Evolutionary conservation across 2,113 vertebrate species (phyloP), one percentile per base, ranked within the genome.

Genomic region (Alces alces): DNA sequence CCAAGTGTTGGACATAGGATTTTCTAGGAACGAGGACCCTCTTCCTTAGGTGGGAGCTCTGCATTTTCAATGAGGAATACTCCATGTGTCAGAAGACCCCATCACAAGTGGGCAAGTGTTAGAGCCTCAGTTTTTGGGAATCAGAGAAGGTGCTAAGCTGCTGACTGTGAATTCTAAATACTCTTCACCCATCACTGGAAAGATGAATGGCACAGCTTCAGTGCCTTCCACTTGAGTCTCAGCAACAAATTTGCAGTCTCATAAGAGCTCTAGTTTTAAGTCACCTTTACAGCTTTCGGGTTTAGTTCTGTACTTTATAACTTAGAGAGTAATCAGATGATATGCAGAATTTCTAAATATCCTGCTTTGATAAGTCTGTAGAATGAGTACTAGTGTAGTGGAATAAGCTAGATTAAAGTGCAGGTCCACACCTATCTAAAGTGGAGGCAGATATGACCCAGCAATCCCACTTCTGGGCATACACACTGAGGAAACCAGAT

Each of bases 231-330:
- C 92, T 55, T 3, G 0, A 86, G 73, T 16, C 89, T 96, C 83
- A 61, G 96, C 95, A 94, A 91, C 84, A 85, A 66, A 83, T 91
- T 80, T 91, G 54, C 58, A 76, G 36, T 80, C 88, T 94, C 86
- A 11, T 73, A 86, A 96, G 76, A 85, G 91, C 79, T 84, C 85
- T 47, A 50, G 83, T 43, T 85, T 79, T 83, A 50, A 84, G 50
- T 73, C 83, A 88, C 61, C 36, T 92, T 91, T 47, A 47, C 30
- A 86, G 78, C 84, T 85, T 91, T 83, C 84, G n/a, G 15, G 52
- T 84, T 36, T 54, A 23, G 60, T 55, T 79, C 86, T 73, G 1
- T 85, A 66, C 58, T 27, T 52, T 85, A 1, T 76, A 30, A 89
- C 47, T 54, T 45, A 58, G 76, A 58, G 73, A 57, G 54, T 70